Evolutionary conservation across 1,140 invertebrate genomes (phyloP).

Genomic region (Frieseomelitta varia): DNA sequence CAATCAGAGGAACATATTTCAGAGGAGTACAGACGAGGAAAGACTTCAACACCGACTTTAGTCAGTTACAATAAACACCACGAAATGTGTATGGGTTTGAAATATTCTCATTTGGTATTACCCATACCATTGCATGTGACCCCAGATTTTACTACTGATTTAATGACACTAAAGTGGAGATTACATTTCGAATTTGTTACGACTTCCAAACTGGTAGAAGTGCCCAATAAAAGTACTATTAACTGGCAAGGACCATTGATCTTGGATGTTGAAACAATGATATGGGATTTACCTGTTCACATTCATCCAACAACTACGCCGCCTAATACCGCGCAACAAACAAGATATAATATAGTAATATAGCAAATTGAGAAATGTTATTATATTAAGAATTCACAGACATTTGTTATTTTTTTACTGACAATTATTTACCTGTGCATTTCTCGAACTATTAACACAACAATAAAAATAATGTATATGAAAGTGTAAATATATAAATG

Average conservation of each 20-base stretch:
- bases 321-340: constrained; percentile 77
- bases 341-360: constrained; percentile 78
- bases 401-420: background rate
- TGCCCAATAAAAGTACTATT: constrained; percentile 81
- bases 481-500: background rate
- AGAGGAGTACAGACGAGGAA: constrained; percentile 85
- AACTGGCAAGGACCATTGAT: constrained; percentile 92
- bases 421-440: background rate
- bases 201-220: constrained; percentile 84
- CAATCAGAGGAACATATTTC: constrained; percentile 94
- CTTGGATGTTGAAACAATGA: constrained; percentile 97
- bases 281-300: constrained; percentile 97
- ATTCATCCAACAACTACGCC: constrained; percentile 94
- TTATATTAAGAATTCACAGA: background rate
- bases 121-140: constrained; percentile 97
- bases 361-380: constrained; percentile 51
- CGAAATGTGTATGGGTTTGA: constrained; percentile 94
- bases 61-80: constrained; percentile 93
- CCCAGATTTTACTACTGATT: constrained; percentile 94
- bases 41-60: constrained; percentile 82
- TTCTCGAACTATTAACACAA: background rate
- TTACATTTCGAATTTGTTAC: constrained; percentile 99
- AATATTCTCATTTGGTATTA: constrained; percentile 94
- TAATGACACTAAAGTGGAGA: constrained; percentile 94
- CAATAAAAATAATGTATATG: background rate